Conservation (phyloP, 2,888 invertebrate species). For the Cenopis cana region DNA sequence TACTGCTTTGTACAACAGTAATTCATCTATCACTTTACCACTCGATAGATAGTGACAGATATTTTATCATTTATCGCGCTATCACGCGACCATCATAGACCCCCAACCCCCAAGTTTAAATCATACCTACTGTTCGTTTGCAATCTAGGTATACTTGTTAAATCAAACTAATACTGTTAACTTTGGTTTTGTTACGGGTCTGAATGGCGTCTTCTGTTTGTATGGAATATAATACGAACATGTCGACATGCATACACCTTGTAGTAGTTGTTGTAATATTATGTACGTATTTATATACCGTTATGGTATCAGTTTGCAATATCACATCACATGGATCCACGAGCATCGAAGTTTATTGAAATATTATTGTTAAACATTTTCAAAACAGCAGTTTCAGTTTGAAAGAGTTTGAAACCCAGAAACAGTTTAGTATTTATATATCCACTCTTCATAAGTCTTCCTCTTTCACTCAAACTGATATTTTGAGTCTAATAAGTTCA, state of each 20-base stretch:
- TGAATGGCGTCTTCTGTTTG: neutral
- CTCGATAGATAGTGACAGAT: too few species aligned
- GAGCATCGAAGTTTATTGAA: constrained; percentile 1
- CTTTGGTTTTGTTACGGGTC: neutral
- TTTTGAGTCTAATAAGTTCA: neutral
- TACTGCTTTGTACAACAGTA: too few species aligned
- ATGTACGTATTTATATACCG: too few species aligned
- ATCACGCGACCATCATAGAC: too few species aligned
- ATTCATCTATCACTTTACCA: too few species aligned
- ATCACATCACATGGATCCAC: constrained; percentile 11
- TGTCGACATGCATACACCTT: too few species aligned
- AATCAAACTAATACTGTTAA: neutral
- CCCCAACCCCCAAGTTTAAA: too few species aligned
- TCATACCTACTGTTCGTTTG: too few species aligned
- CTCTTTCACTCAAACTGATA: neutral
- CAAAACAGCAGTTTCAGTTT: neutral
- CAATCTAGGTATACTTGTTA: neutral
- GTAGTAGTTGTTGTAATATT: too few species aligned
- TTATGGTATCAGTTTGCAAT: constrained; percentile 17
- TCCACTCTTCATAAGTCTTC: neutral
- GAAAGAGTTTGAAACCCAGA: neutral
- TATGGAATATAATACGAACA: neutral
- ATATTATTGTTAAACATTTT: neutral
- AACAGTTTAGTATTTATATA: neutral
- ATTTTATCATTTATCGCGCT: too few species aligned